Evolutionary conservation across 2,888 invertebrate species (phyloP), one percentile per base, ranked within the genome.

Genomic region (Drosophila birchii): DNA sequence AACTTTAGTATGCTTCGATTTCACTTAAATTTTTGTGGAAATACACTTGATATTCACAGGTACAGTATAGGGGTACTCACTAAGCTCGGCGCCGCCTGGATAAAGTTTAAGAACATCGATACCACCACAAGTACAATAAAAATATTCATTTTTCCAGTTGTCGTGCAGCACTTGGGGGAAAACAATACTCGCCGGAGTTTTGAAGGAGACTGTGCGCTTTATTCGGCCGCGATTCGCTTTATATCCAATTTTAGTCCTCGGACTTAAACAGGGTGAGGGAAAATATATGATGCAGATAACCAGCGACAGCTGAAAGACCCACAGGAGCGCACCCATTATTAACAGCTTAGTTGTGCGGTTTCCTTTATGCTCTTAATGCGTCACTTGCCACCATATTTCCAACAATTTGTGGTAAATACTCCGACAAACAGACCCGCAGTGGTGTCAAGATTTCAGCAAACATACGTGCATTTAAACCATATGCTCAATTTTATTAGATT

Each of bases 351-450:
- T 55, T 67, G 74, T 73, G 80, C 70, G 86, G 77, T 75, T 75
- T 72, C 67, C 83, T 67, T 76, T 72, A 80, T 78, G 78, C 80
- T 74, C 51, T 84, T 76, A 66, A 81, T 73, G 85, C 81, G 87
- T 72, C 81, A 86, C 84, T 86, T 78, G 80, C 80, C 78, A 76
- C 86, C 82, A 86, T 88, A 83, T 88, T 83, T 83, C 78, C 75
- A 69, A 86, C 66, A 79, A 86, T 88, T 86, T 88, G 88, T 86
- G 82, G 88, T 83, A 83, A 83, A 88, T 74, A 86, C 82, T 78
- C 68, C 57, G 55, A 47, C 88, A 88, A 83, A 88, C 86, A 83
- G 71, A 68, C 47, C 45, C 29, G 23, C 60, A 78, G 76, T 80
- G 83, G 64, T 69, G 72, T 67, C 60, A 74, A 76, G 86, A 79